Base-by-base conservation (phyloP, 1,140 invertebrate species). In the Aphis gossypii region DNA sequence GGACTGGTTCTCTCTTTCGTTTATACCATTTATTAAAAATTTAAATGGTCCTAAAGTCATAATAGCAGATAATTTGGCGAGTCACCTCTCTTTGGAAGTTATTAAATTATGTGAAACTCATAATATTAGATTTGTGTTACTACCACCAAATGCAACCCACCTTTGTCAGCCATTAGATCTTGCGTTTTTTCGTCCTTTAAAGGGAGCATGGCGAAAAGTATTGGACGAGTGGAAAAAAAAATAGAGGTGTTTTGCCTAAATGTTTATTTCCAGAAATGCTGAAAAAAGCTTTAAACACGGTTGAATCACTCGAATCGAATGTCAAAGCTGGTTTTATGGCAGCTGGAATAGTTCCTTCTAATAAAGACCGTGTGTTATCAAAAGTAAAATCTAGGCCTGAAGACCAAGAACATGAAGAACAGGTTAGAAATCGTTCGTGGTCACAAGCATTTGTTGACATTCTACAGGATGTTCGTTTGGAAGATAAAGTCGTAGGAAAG, bases 21-120 rank as follows among this genome's bases (percentile, higher is more conserved):
- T 76, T 76, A 76, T 76, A 30, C 68, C 68, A 30, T 76, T 76
- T 76, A 76, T 76, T n/a, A 76, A 76, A 76, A 76, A n/a, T 76
- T 76, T 76, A 23, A 11, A 30, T 30, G 68, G 68, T 23, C 25
- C 68, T n/a, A 76, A n/a, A 76, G 68, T 76, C 25, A 30, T 76
- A n/a, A 76, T 76, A 76, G 68, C 30, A n/a, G 30, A 76, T 76
- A 76, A 76, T n/a, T 23, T 76, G 25, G 68, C 30, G 25, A 76
- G 68, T 23, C 68, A 76, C 25, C 14, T 86, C 23, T 86, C 38
- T 9, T 18, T 86, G 7, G 14, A 44, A 20, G 44, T 86, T 20
- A 86, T 86, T 44, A 86, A 86, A 86, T 11, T 44, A 86, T 86
- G 83, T 86, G 11, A 44, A 14, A 41, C 20, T 41, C 41, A 86